Evolutionary conservation across 2,888 invertebrate species (phyloP).

Genomic region (Lasiommata megera): DNA sequence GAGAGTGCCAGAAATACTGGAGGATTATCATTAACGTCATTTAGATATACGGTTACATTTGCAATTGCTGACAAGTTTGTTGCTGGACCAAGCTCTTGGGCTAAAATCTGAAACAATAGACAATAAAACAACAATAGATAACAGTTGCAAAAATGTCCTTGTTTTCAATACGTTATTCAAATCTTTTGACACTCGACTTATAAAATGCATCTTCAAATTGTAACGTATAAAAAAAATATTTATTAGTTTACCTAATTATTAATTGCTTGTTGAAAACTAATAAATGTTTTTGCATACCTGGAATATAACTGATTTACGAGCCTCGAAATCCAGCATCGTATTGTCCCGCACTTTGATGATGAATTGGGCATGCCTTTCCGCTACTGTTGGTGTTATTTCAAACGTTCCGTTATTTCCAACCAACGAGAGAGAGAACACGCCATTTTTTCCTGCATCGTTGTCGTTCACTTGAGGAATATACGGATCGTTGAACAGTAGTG

Average conservation of each 20-base stretch:
- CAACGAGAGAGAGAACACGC: conserved; percentile 89
- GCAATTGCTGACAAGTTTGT: conserved; percentile 88
- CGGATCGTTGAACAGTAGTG: conserved; percentile 85
- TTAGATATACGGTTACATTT: conserved; percentile 89
- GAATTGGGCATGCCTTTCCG: conserved; percentile 89
- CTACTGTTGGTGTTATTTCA: conserved; percentile 91
- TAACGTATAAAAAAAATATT: too few species aligned
- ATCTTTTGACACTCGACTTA: not conserved
- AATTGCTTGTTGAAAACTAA: not conserved
- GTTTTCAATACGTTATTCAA: too few species aligned
- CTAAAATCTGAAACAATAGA: conserved; percentile 83
- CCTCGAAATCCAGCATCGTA: conserved; percentile 91
- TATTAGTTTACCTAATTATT: too few species aligned
- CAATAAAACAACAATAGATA: too few species aligned
- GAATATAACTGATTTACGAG: conserved; percentile 86
- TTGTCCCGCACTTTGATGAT: conserved; percentile 92
- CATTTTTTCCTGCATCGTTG: conserved; percentile 90
- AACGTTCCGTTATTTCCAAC: conserved; percentile 93
- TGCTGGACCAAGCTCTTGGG: conserved; percentile 89
- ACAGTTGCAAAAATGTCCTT: not conserved
- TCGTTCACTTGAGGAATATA: conserved; percentile 88
- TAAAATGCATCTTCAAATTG: too few species aligned
- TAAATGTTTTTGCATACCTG: conserved; percentile 73
- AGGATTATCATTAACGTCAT: conserved; percentile 94
- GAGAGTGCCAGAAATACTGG: conserved; percentile 88